These are phyloP conservation scores for Drosophila pseudotakahashii DNA, from an alignment of 2,888 invertebrate genomes.

Conservation along the genomic window DNA sequence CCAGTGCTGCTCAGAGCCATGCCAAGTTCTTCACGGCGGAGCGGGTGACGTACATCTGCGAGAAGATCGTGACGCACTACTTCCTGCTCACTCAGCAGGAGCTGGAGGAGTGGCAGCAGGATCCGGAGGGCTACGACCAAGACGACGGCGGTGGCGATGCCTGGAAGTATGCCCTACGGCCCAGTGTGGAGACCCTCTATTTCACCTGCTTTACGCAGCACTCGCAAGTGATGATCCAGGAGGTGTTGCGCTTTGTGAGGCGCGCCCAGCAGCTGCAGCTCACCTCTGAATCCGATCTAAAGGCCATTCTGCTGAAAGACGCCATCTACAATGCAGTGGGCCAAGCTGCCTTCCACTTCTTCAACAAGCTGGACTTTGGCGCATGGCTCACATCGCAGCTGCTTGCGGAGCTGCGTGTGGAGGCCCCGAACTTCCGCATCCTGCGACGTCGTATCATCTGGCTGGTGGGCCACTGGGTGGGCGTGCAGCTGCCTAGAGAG, in stretches of 20 bases:
- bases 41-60: conserved; percentile 92
- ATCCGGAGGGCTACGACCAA: conserved; percentile 95
- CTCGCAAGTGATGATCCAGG: conserved; percentile 89
- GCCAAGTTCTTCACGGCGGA: conserved; percentile 90
- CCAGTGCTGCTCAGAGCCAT: conserved; percentile 83
- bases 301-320: conserved; percentile 93
- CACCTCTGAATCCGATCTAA: conserved; percentile 89
- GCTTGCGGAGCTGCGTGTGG: conserved; percentile 91
- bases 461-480: conserved; percentile 90
- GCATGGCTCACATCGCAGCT: conserved; percentile 94
- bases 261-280: conserved; percentile 89
- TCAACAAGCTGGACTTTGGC: conserved; percentile 97
- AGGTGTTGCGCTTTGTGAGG: conserved; percentile 89
- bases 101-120: conserved; percentile 93
- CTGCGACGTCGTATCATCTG: conserved; percentile 93
- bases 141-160: conserved; percentile 94
- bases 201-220: conserved; percentile 93
- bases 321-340: conserved; percentile 97
- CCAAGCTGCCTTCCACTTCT: conserved; percentile 94
- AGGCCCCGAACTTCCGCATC: conserved; percentile 92
- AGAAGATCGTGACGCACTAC: conserved; percentile 93
- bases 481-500: conserved; percentile 92
- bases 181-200: conserved; percentile 95
- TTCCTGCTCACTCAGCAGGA: conserved; percentile 93
- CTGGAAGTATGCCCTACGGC: conserved; percentile 97